Evolutionary conservation across 2,888 invertebrate species (phyloP).

Genomic region (Drosophila cyrtoloma): DNA sequence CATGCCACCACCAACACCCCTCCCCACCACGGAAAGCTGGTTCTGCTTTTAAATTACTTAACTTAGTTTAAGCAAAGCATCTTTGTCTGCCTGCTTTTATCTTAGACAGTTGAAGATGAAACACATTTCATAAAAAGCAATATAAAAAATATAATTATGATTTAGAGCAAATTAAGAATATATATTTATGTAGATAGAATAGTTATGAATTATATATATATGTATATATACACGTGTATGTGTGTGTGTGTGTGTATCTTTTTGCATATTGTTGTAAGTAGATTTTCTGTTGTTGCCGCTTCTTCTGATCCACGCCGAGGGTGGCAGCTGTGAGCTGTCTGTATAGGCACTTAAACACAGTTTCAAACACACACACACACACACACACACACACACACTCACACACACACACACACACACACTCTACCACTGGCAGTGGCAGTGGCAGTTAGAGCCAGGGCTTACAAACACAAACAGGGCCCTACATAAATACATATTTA

Average conservation of each 20-base stretch:
- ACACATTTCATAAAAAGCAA: neutral
- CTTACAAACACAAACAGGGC: slow-evolving; percentile 44
- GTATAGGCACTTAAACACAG: slow-evolving; percentile 59
- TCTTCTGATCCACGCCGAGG: slow-evolving; percentile 39
- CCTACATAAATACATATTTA: slow-evolving; percentile 79
- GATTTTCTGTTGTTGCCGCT: slow-evolving; percentile 28
- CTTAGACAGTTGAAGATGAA: neutral
- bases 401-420: slow-evolving; percentile 4
- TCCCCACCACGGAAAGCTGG: neutral
- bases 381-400: slow-evolving; percentile 23
- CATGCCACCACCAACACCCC: too few relatives aligned
- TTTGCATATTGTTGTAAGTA: slow-evolving; percentile 16
- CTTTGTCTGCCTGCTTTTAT: neutral
- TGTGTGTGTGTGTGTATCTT: neutral
- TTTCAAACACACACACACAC: slow-evolving; percentile 43
- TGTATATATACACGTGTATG: neutral
- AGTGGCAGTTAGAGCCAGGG: slow-evolving; percentile 29
- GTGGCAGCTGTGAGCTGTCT: slow-evolving; percentile 43
- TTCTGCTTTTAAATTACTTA: neutral
- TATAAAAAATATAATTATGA: neutral
- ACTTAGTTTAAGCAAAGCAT: neutral
- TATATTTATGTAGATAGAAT: neutral
- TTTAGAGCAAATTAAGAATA: neutral
- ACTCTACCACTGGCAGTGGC: neutral
- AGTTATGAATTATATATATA: neutral